Evolutionary conservation across 2,888 invertebrate species (phyloP).

Genomic region (Hermaeophaga mercurialis): DNA sequence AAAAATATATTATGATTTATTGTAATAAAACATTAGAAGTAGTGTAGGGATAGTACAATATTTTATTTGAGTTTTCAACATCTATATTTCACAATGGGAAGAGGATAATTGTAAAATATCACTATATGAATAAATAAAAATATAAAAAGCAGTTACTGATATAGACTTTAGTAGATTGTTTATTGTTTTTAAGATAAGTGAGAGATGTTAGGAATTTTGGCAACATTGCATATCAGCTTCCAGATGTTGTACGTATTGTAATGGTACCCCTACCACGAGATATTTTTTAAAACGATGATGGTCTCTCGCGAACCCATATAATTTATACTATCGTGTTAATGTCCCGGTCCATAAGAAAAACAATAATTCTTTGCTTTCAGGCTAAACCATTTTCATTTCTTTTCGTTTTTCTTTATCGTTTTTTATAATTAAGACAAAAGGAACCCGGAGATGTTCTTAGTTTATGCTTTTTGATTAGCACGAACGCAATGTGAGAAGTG

Average conservation of each 20-base stretch:
- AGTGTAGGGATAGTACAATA: no score
- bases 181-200: no score
- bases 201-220: background rate
- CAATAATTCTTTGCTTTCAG: constrained; percentile 47
- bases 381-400: constrained; percentile 43
- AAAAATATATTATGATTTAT: no score
- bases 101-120: background rate
- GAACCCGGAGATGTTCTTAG: constrained; percentile 37
- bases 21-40: no score
- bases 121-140: constrained; percentile 19
- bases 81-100: no score
- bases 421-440: constrained; percentile 45
- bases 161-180: no score
- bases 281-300: constrained; percentile 41
- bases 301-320: constrained; percentile 42
- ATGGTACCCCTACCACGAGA: constrained; percentile 34
- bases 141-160: background rate
- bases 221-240: constrained; percentile 11
- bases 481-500: constrained; percentile 26
- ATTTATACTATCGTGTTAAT: constrained; percentile 50
- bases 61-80: no score
- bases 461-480: constrained; percentile 39
- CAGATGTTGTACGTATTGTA: constrained; percentile 39
- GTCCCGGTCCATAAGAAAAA: constrained; percentile 48
- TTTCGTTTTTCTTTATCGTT: constrained; percentile 42